Conservation (phyloP, 1,140 invertebrate species). For the Drosophila chauvacae region DNA sequence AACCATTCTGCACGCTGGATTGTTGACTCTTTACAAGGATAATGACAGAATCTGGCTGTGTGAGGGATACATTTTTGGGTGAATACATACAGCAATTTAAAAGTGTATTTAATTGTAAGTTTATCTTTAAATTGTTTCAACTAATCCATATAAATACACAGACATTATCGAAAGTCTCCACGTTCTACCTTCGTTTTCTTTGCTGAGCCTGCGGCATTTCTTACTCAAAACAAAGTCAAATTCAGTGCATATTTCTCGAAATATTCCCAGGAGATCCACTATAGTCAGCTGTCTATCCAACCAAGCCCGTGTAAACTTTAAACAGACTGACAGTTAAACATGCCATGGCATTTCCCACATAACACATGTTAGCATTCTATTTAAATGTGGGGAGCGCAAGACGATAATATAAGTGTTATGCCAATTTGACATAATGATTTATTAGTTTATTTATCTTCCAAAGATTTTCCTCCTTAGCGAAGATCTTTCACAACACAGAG, state of each 20-base stretch:
- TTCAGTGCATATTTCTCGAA: neutral
- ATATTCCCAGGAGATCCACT: slow-evolving; percentile 12
- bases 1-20: slow-evolving; percentile 5
- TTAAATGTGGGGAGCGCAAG: slow-evolving; percentile 57
- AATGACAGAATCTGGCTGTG: neutral
- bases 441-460: slow-evolving; percentile 78
- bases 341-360: slow-evolving; percentile 72
- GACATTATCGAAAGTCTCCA: neutral
- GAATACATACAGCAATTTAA: neutral
- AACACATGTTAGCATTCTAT: slow-evolving; percentile 75
- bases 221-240: neutral
- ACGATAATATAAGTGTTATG: slow-evolving; percentile 69
- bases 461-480: slow-evolving; percentile 66
- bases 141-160: neutral
- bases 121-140: neutral
- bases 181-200: neutral
- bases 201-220: neutral
- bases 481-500: slow-evolving; percentile 69
- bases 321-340: slow-evolving; percentile 67
- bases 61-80: neutral
- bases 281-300: slow-evolving; percentile 56
- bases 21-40: neutral
- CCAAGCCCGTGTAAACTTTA: slow-evolving; percentile 56
- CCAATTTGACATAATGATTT: slow-evolving; percentile 82
- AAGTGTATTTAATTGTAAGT: neutral